phyloP scores from a whole-genome alignment of 2,888 invertebrate species.

The Scrobipalpa costella region DNA sequence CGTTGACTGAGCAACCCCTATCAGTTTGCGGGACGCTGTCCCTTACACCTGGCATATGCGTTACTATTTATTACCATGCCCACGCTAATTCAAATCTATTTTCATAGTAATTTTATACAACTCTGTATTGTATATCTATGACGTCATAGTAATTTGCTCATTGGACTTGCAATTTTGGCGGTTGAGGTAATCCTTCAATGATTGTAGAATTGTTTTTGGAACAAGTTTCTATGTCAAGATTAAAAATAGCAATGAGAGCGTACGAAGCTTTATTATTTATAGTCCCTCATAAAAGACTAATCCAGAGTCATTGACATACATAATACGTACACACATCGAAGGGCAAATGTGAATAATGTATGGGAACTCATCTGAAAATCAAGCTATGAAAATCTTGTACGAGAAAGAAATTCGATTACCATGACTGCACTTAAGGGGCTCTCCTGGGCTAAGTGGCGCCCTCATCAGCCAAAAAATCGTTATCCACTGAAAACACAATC shows the following conservation, averaged over 20 bases:
- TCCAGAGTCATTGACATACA: slow-evolving; percentile 61
- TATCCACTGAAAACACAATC: too few relatives aligned
- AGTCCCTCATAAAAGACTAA: slow-evolving; percentile 59
- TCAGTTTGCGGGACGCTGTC: too few relatives aligned
- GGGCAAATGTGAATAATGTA: slow-evolving; percentile 41
- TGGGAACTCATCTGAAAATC: not conserved
- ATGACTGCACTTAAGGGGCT: too few relatives aligned
- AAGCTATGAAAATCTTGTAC: too few relatives aligned
- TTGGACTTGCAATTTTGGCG: not conserved
- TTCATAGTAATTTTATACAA: too few relatives aligned
- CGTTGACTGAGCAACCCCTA: too few relatives aligned
- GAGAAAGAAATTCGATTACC: too few relatives aligned
- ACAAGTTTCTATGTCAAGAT: slow-evolving; percentile 37
- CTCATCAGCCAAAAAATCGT: too few relatives aligned
- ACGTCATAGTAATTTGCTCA: not conserved
- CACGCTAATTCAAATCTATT: too few relatives aligned
- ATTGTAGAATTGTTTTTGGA: slow-evolving; percentile 18
- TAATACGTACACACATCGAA: slow-evolving; percentile 34
- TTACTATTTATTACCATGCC: too few relatives aligned
- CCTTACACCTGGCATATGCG: too few relatives aligned
- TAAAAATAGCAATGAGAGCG: slow-evolving; percentile 36
- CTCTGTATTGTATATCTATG: not conserved
- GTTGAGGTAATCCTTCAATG: slow-evolving; percentile 7
- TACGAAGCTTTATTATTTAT: slow-evolving; percentile 50
- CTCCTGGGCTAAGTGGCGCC: too few relatives aligned